These are phyloP conservation scores for Meloidogyne floridensis DNA, from an alignment of 1,140 invertebrate genomes.

Conservation along the genomic window DNA sequence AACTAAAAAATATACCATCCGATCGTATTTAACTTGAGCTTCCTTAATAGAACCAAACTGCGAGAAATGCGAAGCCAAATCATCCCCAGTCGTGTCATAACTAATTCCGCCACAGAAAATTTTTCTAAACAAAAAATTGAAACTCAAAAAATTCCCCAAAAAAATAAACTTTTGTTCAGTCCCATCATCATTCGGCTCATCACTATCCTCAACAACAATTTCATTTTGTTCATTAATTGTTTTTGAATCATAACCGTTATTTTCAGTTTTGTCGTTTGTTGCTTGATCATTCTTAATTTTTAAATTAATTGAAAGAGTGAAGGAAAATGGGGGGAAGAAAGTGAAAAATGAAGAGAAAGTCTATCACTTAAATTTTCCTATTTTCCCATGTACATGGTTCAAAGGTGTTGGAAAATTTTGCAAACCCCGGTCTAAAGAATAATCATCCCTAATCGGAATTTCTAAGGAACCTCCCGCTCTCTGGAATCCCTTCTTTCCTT, in stretches of 20 bases:
- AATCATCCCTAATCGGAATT: too few species aligned
- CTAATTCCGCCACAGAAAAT: conserved; percentile 65
- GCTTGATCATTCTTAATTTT: background rate
- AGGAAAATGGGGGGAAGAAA: too few species aligned
- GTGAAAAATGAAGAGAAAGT: too few species aligned
- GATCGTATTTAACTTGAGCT: conserved; percentile 65
- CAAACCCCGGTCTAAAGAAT: too few species aligned
- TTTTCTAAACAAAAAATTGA: conserved; percentile 52
- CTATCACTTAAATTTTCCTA: fast-evolving
- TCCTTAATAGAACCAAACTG: conserved; percentile 63
- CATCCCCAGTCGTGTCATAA: conserved; percentile 61
- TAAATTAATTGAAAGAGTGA: too few species aligned
- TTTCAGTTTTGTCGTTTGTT: background rate
- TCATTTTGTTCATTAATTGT: background rate
- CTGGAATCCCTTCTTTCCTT: too few species aligned
- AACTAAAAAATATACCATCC: conserved; percentile 47
- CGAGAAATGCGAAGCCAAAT: conserved; percentile 55
- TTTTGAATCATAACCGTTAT: conserved; percentile 3
- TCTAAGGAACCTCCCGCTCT: too few species aligned
- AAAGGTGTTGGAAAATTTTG: too few species aligned
- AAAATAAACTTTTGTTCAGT: conserved; percentile 7
- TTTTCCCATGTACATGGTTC: too few species aligned
- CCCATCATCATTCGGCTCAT: background rate
- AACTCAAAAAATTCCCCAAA: background rate
- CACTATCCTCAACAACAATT: background rate